Evolutionary conservation across 2,113 vertebrate species (phyloP).

Genomic region (Setophaga kirtlandii): DNA sequence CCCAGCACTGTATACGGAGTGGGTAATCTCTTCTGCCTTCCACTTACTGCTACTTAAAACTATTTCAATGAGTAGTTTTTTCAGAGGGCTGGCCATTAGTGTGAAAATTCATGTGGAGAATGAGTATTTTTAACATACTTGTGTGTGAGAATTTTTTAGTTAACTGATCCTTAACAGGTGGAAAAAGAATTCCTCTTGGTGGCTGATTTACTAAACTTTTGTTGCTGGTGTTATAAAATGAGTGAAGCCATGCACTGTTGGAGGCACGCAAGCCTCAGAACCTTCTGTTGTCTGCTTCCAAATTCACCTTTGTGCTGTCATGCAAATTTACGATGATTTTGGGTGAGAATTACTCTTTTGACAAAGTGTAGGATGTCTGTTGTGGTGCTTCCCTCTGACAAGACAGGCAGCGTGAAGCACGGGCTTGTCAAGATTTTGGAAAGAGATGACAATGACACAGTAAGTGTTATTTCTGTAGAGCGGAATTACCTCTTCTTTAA

Average conservation of each 20-base stretch:
- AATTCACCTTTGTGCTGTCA: slow-evolving; percentile 65
- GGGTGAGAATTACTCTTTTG: slow-evolving; percentile 65
- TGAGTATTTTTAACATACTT: neutral
- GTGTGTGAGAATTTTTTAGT: neutral
- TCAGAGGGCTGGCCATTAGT: neutral
- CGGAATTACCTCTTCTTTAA: slow-evolving; percentile 14
- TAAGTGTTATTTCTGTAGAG: slow-evolving; percentile 36
- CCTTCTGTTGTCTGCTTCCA: slow-evolving; percentile 48
- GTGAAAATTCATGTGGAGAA: neutral
- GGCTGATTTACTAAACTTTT: neutral
- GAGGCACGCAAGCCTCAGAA: neutral
- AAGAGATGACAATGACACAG: slow-evolving; percentile 53
- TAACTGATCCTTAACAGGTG: neutral
- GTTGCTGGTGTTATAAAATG: neutral
- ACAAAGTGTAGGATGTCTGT: slow-evolving; percentile 64
- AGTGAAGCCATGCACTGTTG: neutral
- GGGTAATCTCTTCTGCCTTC: neutral
- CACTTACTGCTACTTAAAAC: neutral
- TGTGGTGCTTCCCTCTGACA: slow-evolving; percentile 56
- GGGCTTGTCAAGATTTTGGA: slow-evolving; percentile 60
- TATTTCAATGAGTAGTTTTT: neutral
- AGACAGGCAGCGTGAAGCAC: slow-evolving; percentile 29
- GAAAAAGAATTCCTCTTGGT: neutral
- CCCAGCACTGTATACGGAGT: neutral
- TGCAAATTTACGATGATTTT: slow-evolving; percentile 53